Conservation (phyloP, 2,888 invertebrate genomes). For the Monopis laevigella region DNA sequence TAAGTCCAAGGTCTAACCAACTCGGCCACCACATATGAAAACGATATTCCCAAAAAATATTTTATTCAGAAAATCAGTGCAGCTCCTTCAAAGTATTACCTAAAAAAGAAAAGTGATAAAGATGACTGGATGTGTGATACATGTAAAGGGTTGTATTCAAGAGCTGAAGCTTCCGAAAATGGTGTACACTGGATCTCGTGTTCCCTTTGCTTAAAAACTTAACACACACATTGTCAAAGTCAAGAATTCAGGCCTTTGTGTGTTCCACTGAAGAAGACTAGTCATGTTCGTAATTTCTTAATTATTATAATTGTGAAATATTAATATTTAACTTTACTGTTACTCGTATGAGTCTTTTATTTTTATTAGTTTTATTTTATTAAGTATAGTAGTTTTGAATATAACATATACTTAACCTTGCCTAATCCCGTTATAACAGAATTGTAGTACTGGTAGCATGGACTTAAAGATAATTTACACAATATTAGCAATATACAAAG, state of each 20-base stretch:
- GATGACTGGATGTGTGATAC: constrained; percentile 14
- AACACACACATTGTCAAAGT: constrained; percentile 9
- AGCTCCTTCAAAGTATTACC: no score
- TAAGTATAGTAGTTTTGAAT: background rate
- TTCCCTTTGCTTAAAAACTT: constrained; percentile 9
- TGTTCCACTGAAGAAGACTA: constrained; percentile 12
- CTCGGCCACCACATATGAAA: no score
- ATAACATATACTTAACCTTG: constrained; percentile 1
- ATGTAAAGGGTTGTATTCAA: constrained; percentile 11
- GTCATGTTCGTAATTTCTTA: background rate
- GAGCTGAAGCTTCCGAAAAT: constrained; percentile 14
- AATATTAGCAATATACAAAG: background rate
- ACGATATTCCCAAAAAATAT: no score
- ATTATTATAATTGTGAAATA: no score
- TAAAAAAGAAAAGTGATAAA: constrained; percentile 15
- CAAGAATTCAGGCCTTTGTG: constrained; percentile 14
- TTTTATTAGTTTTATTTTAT: background rate
- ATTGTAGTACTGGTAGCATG: constrained; percentile 12
- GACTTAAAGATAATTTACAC: constrained; percentile 11
- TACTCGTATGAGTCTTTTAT: background rate
- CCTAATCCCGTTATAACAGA: constrained; percentile 11
- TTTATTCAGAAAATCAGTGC: no score
- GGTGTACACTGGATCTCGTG: constrained; percentile 14
- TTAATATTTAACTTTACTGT: constrained; percentile 1
- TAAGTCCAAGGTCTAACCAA: no score